A percentile compares a stretch with the other conserved stretches of the same genome.
Evolutionary conservation across 2,797 vertebrate genomes (phyloP).

Genomic region (Peromyscus aztecus): DNA sequence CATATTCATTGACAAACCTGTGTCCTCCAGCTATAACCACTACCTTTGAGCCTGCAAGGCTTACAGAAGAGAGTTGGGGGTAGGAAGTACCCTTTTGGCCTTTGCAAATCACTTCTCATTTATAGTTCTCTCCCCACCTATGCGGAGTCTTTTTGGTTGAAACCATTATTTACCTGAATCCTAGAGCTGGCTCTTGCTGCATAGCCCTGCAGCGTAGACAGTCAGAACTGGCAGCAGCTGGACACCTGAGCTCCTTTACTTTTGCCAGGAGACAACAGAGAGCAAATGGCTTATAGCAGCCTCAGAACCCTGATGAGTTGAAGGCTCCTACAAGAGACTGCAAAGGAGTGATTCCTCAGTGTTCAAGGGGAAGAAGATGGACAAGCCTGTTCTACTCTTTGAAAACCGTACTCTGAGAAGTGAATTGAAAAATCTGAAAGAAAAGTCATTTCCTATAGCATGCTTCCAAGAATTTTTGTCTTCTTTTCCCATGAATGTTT

Average conservation of each 20-base stretch:
- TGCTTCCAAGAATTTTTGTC: background rate
- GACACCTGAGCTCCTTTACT: slow-evolving; percentile 18
- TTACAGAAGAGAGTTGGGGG: accelerated
- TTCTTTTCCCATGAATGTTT: slow-evolving; percentile 34
- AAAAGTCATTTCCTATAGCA: background rate
- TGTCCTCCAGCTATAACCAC: accelerated
- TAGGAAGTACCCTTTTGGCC: background rate
- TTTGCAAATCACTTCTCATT: background rate
- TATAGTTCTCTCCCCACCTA: background rate
- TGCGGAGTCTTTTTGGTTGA: background rate
- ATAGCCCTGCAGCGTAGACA: background rate
- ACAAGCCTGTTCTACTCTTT: background rate
- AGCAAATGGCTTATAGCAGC: slow-evolving; percentile 30
- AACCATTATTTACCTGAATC: slow-evolving; percentile 30
- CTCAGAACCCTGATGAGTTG: slow-evolving; percentile 30
- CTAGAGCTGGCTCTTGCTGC: background rate
- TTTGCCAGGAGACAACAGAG: slow-evolving; percentile 9
- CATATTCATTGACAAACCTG: background rate
- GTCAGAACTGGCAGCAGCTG: slow-evolving; percentile 16
- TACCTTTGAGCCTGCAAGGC: background rate
- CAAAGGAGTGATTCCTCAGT: slow-evolving; percentile 17
- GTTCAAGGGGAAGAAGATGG: slow-evolving; percentile 30
- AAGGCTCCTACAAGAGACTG: background rate
- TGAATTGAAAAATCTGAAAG: slow-evolving; percentile 35
- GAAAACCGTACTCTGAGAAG: slow-evolving; percentile 9